Conservation (phyloP, 1,140 invertebrate species). For the Anagrus nilaparvatae region DNA sequence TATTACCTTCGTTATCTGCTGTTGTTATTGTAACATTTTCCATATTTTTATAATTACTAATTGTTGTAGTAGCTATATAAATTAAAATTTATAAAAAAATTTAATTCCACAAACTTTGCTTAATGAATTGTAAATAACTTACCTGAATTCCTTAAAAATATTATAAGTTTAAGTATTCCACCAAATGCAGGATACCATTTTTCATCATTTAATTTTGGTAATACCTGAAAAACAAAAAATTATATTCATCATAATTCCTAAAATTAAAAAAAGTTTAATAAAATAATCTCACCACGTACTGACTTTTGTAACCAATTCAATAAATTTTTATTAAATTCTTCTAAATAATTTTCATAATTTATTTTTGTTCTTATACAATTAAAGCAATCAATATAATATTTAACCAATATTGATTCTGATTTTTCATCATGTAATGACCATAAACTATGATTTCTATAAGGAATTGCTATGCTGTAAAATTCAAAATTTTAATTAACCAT, state of each 20-base stretch:
- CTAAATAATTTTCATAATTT: conserved; percentile 29
- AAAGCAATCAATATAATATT: conserved; percentile 45
- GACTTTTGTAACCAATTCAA: conserved; percentile 43
- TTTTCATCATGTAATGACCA: conserved; percentile 42
- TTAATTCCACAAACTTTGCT: conserved; percentile 18
- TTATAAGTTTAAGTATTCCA: conserved; percentile 46
- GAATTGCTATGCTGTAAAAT: conserved; percentile 37
- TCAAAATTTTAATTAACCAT: background rate
- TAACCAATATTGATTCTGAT: conserved; percentile 45
- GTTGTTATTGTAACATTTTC: background rate
- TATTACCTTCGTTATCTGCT: background rate
- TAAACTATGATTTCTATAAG: conserved; percentile 39
- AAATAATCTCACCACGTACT: conserved; percentile 25
- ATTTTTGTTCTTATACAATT: conserved; percentile 40
- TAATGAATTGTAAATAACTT: background rate
- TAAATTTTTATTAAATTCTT: conserved; percentile 45
- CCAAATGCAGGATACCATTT: conserved; percentile 52
- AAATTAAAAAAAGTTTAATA: background rate
- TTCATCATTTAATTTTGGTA: conserved; percentile 46
- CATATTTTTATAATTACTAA: background rate
- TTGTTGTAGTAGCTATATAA: background rate
- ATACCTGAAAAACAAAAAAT: conserved; percentile 31
- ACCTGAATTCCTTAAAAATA: conserved; percentile 43
- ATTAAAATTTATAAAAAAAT: background rate
- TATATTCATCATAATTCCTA: background rate